phyloP scores from a whole-genome alignment of 2,797 vertebrate species.

The Eulemur coronatus region DNA sequence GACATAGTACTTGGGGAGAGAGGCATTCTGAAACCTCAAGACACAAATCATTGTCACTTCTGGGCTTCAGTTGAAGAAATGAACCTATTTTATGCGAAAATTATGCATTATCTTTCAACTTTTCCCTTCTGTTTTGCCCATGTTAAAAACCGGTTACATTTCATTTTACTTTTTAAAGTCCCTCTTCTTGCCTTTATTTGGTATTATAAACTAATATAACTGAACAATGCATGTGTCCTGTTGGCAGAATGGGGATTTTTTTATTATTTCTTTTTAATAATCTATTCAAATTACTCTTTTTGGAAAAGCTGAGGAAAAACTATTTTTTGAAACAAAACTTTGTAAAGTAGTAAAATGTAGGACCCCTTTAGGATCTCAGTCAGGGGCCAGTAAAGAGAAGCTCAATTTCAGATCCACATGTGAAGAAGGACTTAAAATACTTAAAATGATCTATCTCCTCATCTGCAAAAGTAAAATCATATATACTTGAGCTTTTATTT shows the following conservation, averaged over 20 bases:
- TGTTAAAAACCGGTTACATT: background rate
- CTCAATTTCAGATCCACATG: background rate
- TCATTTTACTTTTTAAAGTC: background rate
- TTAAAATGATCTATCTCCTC: background rate
- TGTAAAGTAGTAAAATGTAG: background rate
- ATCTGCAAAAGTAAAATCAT: background rate
- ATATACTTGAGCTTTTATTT: background rate
- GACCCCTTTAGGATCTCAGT: background rate
- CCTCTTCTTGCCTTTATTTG: background rate
- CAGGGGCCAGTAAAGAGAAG: background rate
- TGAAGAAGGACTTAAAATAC: background rate
- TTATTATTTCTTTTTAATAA: background rate
- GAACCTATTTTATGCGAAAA: background rate
- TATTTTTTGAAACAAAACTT: background rate
- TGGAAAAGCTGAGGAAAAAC: constrained; percentile 12
- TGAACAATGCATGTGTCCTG: background rate
- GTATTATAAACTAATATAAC: background rate
- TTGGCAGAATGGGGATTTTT: background rate
- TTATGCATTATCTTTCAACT: background rate
- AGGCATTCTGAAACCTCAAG: background rate
- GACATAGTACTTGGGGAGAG: background rate
- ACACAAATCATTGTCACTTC: background rate
- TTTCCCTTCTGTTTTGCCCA: background rate
- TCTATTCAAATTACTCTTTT: background rate
- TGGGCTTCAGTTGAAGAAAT: background rate